Conservation (phyloP, 2,888 invertebrate genomes). For the Lasius platythorax region DNA sequence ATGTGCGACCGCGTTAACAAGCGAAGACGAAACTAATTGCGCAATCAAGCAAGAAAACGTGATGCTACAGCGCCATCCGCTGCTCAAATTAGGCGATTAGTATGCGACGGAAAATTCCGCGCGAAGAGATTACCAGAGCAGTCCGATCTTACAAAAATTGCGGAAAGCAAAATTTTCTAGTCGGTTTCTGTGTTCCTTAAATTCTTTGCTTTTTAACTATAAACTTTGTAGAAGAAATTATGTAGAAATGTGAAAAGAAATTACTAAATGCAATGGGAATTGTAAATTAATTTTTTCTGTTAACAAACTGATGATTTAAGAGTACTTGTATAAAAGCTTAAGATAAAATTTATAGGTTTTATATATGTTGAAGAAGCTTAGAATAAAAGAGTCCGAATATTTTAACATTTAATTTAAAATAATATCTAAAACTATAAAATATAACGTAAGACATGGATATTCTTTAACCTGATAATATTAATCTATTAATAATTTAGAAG, state of each 20-base stretch:
- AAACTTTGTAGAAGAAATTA: not conserved
- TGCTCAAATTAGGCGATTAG: conserved; percentile 42
- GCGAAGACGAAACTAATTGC: conserved; percentile 44
- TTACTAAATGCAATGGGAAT: not conserved
- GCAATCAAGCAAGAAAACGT: conserved; percentile 42
- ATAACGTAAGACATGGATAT: not conserved
- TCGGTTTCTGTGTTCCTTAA: not conserved
- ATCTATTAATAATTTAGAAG: not conserved
- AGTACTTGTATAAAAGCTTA: not conserved
- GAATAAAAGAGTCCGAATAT: not conserved
- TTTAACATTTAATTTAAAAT: conserved; percentile 2
- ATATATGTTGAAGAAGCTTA: not conserved
- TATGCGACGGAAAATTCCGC: conserved; percentile 21
- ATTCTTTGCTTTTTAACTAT: not conserved
- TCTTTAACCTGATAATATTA: not conserved
- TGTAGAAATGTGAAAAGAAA: not conserved
- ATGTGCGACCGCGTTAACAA: conserved; percentile 37
- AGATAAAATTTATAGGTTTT: not conserved
- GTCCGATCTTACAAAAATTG: conserved; percentile 32
- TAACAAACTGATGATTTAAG: not conserved
- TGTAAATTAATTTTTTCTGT: not conserved
- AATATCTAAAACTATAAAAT: not conserved
- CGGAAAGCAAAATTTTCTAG: conserved; percentile 14
- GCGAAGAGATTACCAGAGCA: conserved; percentile 25
- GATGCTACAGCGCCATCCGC: conserved; percentile 3